Evolutionary conservation across 1,140 invertebrate genomes (phyloP).

Genomic region (Aricia agestis): DNA sequence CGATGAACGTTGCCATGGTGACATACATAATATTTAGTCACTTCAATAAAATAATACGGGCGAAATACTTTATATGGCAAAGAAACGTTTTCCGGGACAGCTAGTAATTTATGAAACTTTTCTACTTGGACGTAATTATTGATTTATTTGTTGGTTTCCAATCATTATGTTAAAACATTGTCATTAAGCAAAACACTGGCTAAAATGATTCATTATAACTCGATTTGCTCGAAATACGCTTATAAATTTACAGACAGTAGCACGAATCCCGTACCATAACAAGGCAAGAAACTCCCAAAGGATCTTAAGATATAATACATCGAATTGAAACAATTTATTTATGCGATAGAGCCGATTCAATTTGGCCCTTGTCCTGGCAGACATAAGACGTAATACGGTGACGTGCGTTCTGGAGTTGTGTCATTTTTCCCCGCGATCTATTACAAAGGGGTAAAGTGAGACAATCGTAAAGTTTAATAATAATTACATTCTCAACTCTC

Average conservation of each 20-base stretch:
- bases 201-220: conserved; percentile 11
- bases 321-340: conserved; percentile 29
- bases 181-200: not conserved
- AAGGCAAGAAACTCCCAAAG: conserved; percentile 70
- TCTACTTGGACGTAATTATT: no score
- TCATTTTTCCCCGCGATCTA: conserved; percentile 29
- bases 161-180: not conserved
- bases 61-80: no score
- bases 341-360: conserved; percentile 27
- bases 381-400: conserved; percentile 32
- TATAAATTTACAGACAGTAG: conserved; percentile 57
- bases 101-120: no score
- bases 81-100: no score
- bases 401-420: conserved; percentile 26
- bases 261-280: conserved; percentile 66
- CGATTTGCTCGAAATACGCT: conserved; percentile 26
- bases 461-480: conserved; percentile 77
- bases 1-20: no score
- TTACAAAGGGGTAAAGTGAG: conserved; percentile 72
- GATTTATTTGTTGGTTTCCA: not conserved
- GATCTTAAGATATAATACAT: conserved; percentile 55
- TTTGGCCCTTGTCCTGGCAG: conserved; percentile 33
- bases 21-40: no score
- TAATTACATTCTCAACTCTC: conserved; percentile 76
- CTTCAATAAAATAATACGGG: no score